Evolutionary conservation across 1,140 invertebrate genomes (phyloP).

Genomic region (Drosophila kepulauana): DNA sequence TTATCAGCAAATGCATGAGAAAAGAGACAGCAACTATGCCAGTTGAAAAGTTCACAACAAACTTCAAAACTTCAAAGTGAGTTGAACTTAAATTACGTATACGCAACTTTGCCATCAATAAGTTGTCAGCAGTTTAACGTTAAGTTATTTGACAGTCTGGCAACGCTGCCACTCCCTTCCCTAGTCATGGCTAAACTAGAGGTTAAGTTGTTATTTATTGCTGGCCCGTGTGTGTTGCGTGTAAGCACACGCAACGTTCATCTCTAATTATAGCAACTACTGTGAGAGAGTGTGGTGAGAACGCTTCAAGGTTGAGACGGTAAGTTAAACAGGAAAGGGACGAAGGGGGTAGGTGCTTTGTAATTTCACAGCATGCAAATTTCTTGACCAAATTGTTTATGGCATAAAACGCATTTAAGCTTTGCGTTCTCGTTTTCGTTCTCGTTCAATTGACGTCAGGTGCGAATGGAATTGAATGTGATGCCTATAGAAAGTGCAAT

Average conservation of each 20-base stretch:
- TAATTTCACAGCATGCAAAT: slow-evolving; percentile 12
- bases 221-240: background rate
- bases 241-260: slow-evolving; percentile 1
- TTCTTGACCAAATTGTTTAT: slow-evolving; percentile 21
- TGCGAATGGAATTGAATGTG: background rate
- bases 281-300: background rate
- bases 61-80: background rate
- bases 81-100: background rate
- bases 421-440: background rate
- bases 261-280: slow-evolving; percentile 15
- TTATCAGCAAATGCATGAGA: background rate
- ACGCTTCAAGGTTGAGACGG: slow-evolving; percentile 3
- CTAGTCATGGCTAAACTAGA: background rate
- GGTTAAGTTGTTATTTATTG: slow-evolving; percentile 12
- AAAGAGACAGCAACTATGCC: background rate
- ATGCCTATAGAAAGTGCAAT: background rate
- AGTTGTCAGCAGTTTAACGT: background rate
- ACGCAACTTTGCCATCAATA: background rate
- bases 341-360: background rate
- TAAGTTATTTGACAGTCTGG: slow-evolving; percentile 5
- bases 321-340: background rate
- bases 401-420: slow-evolving; percentile 4
- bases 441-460: slow-evolving; percentile 8
- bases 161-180: background rate
- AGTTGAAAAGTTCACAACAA: too few relatives aligned